phyloP scores from a whole-genome alignment of 2,888 invertebrate species.

The Agapostemon virescens region DNA sequence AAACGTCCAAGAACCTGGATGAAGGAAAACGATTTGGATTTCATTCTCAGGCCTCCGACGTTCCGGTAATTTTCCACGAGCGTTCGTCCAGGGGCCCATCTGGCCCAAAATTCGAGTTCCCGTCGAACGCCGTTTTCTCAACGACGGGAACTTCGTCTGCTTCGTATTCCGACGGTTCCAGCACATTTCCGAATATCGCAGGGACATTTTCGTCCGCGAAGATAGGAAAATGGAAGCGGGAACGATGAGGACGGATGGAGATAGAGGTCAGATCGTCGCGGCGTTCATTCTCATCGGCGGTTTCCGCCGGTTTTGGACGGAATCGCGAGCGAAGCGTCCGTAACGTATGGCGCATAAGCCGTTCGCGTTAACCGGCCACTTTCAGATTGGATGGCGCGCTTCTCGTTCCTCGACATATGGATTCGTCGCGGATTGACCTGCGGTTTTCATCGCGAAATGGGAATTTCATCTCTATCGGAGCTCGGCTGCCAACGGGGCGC shows the following conservation, averaged over 20 bases:
- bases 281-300: constrained; percentile 59
- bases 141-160: neutral
- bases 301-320: constrained; percentile 56
- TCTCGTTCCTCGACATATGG: constrained; percentile 71
- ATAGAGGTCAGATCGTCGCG: neutral
- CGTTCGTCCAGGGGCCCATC: too few relatives aligned
- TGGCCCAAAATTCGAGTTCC: neutral
- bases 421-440: constrained; percentile 71
- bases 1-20: too few relatives aligned
- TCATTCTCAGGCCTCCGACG: too few relatives aligned
- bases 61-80: too few relatives aligned
- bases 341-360: constrained; percentile 72
- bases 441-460: constrained; percentile 71
- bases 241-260: neutral
- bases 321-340: constrained; percentile 39
- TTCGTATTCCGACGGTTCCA: neutral
- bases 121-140: neutral
- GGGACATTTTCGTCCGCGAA: neutral
- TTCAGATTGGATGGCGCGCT: constrained; percentile 70
- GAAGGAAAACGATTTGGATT: too few relatives aligned
- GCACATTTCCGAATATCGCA: neutral
- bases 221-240: neutral
- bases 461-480: constrained; percentile 68
- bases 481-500: constrained; percentile 40
- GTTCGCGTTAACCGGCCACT: constrained; percentile 67